Evolutionary conservation across 2,113 vertebrate genomes (phyloP).

Genomic region (Solenodon paradoxus): DNA sequence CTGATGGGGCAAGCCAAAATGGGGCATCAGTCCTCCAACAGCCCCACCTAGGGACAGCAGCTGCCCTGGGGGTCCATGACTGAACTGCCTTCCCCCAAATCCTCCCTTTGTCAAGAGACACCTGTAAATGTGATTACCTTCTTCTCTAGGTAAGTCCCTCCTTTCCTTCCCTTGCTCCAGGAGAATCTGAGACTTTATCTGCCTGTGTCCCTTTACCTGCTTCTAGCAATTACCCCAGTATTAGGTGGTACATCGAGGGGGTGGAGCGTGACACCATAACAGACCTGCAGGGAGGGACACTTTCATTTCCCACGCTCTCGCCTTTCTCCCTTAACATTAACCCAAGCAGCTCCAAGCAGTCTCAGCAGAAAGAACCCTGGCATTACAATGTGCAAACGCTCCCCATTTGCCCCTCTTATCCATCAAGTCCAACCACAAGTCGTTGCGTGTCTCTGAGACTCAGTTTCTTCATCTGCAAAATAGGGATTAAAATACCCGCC

Average conservation of each 20-base stretch:
- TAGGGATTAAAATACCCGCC: neutral
- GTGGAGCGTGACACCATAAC: neutral
- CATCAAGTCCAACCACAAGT: neutral
- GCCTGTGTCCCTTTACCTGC: neutral
- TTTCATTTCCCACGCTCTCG: neutral
- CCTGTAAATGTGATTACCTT: neutral
- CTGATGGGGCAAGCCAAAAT: neutral
- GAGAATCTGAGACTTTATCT: neutral
- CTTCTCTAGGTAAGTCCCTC: neutral
- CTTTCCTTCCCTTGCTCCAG: neutral
- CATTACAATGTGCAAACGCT: neutral
- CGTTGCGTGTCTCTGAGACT: neutral
- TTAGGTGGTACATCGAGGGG: neutral
- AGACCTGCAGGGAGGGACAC: neutral
- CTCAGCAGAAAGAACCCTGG: neutral
- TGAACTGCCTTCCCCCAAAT: neutral
- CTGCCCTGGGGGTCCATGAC: neutral
- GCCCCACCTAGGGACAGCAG: neutral
- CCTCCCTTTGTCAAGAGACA: neutral
- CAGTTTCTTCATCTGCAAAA: neutral
- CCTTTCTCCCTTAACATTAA: neutral
- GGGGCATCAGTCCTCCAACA: neutral
- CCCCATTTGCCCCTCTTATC: neutral
- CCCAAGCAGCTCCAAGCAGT: neutral
- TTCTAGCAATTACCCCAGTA: neutral